Percentiles rank a stretch among this genome's conserved stretches.
phyloP scores from a whole-genome alignment of 2,888 invertebrate genomes.

The Thereva nobilitata region DNA sequence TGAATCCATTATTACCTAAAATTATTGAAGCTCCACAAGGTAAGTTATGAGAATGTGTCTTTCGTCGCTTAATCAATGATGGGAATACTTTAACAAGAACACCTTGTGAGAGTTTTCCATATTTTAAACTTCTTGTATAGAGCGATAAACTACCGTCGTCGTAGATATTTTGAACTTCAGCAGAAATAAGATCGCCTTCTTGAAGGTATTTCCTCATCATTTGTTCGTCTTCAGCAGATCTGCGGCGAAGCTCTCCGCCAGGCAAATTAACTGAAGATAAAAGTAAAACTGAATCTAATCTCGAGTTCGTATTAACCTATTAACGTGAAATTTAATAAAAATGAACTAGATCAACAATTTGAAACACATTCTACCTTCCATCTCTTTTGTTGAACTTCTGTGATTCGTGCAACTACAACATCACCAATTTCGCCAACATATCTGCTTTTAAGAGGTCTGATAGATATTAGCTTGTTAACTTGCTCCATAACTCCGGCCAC shows the following conservation, averaged over 20 bases:
- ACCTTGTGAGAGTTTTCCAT: conserved; percentile 94
- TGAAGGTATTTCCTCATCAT: conserved; percentile 94
- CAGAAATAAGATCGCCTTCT: conserved; percentile 96
- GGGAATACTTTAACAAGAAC: conserved; percentile 88
- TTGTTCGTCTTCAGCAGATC: conserved; percentile 95
- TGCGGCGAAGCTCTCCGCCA: conserved; percentile 91
- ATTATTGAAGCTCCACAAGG: conserved; percentile 91
- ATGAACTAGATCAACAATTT: neutral
- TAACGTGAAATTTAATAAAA: neutral
- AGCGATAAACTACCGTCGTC: conserved; percentile 90
- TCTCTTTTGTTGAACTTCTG: conserved; percentile 89
- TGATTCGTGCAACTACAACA: conserved; percentile 91
- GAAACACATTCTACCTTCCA: conserved; percentile 69
- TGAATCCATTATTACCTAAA: conserved; percentile 93
- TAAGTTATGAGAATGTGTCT: conserved; percentile 94
- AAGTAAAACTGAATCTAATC: conserved; percentile 82
- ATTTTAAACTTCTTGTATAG: conserved; percentile 94
- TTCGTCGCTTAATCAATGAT: conserved; percentile 86
- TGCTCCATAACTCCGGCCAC: conserved; percentile 93
- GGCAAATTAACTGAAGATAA: conserved; percentile 95
- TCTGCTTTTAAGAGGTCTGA: conserved; percentile 87
- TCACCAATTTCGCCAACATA: conserved; percentile 95
- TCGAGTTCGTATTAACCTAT: conserved; percentile 84
- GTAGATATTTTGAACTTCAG: conserved; percentile 93
- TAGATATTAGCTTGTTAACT: conserved; percentile 92